phyloP scores from a whole-genome alignment of 2,113 vertebrate genomes.

The Leucoraja erinaceus region DNA sequence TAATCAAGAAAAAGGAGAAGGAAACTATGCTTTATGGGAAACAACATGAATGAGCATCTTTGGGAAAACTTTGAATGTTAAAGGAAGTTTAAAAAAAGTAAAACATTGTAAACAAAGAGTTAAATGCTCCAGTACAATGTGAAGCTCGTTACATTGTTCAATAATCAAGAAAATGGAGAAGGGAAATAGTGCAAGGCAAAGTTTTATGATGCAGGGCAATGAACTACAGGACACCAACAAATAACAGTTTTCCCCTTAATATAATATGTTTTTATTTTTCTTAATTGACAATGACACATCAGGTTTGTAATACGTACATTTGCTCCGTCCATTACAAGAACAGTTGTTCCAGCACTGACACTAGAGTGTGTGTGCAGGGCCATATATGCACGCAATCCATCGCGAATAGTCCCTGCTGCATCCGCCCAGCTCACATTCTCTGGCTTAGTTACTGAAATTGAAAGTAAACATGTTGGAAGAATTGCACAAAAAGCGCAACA shows the following conservation, averaged over 20 bases:
- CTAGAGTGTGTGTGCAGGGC: slow-evolving; percentile 80
- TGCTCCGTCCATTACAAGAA: slow-evolving; percentile 83
- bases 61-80: too few species aligned
- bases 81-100: background rate
- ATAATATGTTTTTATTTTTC: background rate
- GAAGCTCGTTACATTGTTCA: too few species aligned
- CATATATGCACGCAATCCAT: slow-evolving; percentile 76
- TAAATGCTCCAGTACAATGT: too few species aligned
- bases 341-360: slow-evolving; percentile 67
- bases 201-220: too few species aligned
- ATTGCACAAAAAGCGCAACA: background rate
- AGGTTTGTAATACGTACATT: slow-evolving; percentile 66
- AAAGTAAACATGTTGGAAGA: slow-evolving; percentile 28
- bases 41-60: too few species aligned
- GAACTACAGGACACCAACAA: background rate
- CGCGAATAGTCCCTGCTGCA: slow-evolving; percentile 69
- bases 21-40: too few species aligned
- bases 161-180: too few species aligned
- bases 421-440: slow-evolving; percentile 73
- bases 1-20: background rate
- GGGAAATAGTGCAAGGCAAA: too few species aligned
- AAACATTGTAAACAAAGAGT: background rate
- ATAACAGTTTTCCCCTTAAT: background rate
- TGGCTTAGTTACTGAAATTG: slow-evolving; percentile 72
- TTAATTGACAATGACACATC: background rate